Conservation (phyloP, 2,888 invertebrate species). For the Hyalella azteca region DNA sequence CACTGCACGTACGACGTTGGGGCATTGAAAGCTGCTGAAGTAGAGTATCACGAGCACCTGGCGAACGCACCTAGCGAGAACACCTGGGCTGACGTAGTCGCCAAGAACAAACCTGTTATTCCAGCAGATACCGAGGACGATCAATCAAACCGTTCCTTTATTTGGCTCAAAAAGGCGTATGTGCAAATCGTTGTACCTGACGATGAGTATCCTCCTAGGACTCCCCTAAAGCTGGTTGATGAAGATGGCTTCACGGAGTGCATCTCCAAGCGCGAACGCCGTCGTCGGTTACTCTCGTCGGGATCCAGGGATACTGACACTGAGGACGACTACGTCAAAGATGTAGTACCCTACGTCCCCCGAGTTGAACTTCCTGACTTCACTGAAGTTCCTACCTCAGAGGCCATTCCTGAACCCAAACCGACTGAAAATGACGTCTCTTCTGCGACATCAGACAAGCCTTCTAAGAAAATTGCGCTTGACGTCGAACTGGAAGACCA, state of each 20-base stretch:
- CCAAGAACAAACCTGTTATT: background rate
- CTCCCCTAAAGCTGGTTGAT: conserved; percentile 44
- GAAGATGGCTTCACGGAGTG: conserved; percentile 54
- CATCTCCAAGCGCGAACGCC: conserved; percentile 52
- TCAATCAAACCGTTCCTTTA: conserved; percentile 43
- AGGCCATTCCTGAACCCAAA: too few relatives aligned
- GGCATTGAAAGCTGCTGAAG: conserved; percentile 43
- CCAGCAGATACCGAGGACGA: background rate
- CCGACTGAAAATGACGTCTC: background rate
- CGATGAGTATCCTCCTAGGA: conserved; percentile 43
- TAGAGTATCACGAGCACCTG: conserved; percentile 41
- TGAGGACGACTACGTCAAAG: conserved; percentile 48
- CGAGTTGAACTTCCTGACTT: conserved; percentile 51
- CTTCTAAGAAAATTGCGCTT: conserved; percentile 11
- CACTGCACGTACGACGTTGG: conserved; percentile 34
- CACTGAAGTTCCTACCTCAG: background rate
- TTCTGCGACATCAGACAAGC: background rate
- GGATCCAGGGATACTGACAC: conserved; percentile 44
- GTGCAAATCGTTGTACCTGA: conserved; percentile 50
- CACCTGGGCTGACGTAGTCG: background rate
- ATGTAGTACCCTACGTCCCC: conserved; percentile 53
- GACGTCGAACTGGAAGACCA: conserved; percentile 27
- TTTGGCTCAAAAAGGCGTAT: conserved; percentile 45
- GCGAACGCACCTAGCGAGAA: background rate
- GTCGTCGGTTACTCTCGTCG: conserved; percentile 49